Percentiles rank a stretch among this genome's conserved stretches.
phyloP scores from a whole-genome alignment of 1,140 invertebrate species.

The Meloidogyne exigua region DNA sequence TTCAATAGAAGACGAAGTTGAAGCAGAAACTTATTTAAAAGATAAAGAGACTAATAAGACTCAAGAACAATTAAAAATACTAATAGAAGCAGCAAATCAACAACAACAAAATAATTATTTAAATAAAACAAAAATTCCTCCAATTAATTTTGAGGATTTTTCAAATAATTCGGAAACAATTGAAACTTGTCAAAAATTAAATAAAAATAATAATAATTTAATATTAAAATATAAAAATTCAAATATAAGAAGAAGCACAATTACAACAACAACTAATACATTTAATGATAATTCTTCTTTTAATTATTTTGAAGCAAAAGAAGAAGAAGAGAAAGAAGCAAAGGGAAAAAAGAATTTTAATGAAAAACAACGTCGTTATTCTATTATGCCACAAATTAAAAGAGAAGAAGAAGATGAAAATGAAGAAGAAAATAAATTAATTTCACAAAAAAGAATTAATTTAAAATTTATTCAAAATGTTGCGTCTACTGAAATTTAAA shows the following conservation, averaged over 20 bases:
- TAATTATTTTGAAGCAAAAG: background rate
- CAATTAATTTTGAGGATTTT: too few species aligned
- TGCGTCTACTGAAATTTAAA: background rate
- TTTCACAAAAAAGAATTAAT: background rate
- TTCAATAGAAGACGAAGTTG: background rate
- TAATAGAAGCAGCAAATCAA: background rate
- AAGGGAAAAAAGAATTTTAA: background rate
- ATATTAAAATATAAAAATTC: background rate
- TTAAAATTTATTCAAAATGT: constrained; percentile 1
- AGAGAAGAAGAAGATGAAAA: background rate
- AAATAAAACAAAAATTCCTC: background rate
- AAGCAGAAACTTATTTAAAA: background rate
- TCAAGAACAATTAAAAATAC: background rate
- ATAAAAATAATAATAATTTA: background rate
- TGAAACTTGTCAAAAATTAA: too few species aligned
- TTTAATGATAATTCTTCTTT: background rate
- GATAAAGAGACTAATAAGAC: background rate
- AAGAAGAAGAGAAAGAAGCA: background rate
- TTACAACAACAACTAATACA: too few species aligned
- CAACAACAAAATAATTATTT: too few species aligned
- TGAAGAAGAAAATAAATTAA: background rate
- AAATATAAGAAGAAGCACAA: background rate
- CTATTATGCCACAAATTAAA: background rate
- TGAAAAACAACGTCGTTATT: background rate
- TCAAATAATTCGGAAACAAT: too few species aligned